A percentile compares a stretch with the other conserved stretches of the same genome.
phyloP scores from a whole-genome alignment of 1,140 invertebrate species.

The Nylanderia fulva region DNA sequence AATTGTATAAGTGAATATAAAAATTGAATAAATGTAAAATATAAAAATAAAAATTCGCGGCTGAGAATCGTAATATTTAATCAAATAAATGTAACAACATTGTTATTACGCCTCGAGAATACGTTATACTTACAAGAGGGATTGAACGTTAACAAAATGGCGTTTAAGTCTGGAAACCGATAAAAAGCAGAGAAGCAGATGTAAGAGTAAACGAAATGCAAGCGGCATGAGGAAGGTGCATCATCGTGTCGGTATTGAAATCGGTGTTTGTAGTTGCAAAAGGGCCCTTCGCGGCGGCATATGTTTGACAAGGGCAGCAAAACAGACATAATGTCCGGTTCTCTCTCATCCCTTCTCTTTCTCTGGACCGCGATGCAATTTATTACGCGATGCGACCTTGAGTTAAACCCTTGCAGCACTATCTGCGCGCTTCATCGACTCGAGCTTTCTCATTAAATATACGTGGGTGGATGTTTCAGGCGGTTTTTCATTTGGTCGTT shows the following conservation, averaged over 20 bases:
- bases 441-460: conserved; percentile 49
- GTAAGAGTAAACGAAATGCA: conserved; percentile 39
- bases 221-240: conserved; percentile 12
- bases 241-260: conserved; percentile 19
- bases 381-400: conserved; percentile 74
- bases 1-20: too few species aligned
- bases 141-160: conserved; percentile 15
- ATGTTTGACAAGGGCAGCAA: conserved; percentile 75
- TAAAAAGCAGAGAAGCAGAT: conserved; percentile 16
- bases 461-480: conserved; percentile 38
- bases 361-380: conserved; percentile 65
- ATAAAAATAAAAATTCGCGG: not conserved
- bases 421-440: conserved; percentile 63
- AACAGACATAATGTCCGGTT: conserved; percentile 70
- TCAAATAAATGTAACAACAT: not conserved
- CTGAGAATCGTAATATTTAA: not conserved
- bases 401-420: conserved; percentile 67
- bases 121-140: not conserved
- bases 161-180: conserved; percentile 15
- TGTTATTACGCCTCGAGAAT: not conserved
- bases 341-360: conserved; percentile 3
- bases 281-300: conserved; percentile 64
- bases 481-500: conserved; percentile 30
- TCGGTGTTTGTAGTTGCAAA: conserved; percentile 26
- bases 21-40: not conserved